Conservation (phyloP, 2,113 vertebrate species). For the Coptodon rendalli region DNA sequence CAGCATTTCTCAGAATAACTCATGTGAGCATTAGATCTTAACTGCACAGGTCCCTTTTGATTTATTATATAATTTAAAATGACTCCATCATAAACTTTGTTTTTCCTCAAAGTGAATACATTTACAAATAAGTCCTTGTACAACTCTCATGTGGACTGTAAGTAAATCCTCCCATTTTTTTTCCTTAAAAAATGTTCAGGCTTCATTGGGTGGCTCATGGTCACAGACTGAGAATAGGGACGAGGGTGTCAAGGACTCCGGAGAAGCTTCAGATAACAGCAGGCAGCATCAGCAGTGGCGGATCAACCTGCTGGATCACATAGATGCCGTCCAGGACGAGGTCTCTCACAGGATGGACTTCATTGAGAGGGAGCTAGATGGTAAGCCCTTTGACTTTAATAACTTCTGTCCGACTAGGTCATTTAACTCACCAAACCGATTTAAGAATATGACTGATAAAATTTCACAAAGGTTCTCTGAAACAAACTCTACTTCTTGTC, state of each 20-base stretch:
- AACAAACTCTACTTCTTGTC: neutral
- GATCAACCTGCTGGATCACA: slow-evolving; percentile 87
- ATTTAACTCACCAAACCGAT: neutral
- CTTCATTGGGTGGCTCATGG: neutral
- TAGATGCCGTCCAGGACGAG: slow-evolving; percentile 92
- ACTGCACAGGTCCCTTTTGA: neutral
- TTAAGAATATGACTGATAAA: neutral
- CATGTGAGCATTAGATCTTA: neutral
- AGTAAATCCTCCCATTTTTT: neutral
- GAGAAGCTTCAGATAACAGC: slow-evolving; percentile 70
- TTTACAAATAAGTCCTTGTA: neutral
- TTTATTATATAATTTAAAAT: neutral
- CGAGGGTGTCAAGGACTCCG: slow-evolving; percentile 57
- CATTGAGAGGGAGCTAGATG: slow-evolving; percentile 92
- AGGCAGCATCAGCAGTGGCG: slow-evolving; percentile 90
- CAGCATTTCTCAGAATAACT: neutral
- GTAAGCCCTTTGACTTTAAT: slow-evolving; percentile 56
- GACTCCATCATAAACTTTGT: neutral
- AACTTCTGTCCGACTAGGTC: neutral
- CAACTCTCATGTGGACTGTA: neutral
- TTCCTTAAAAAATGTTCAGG: neutral
- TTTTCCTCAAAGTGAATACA: neutral
- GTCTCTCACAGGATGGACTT: slow-evolving; percentile 95
- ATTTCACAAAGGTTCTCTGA: neutral
- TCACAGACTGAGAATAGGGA: slow-evolving; percentile 61